These are phyloP conservation scores for Nemurella pictetii DNA, from an alignment of 2,888 invertebrate genomes.

Conservation along the genomic window DNA sequence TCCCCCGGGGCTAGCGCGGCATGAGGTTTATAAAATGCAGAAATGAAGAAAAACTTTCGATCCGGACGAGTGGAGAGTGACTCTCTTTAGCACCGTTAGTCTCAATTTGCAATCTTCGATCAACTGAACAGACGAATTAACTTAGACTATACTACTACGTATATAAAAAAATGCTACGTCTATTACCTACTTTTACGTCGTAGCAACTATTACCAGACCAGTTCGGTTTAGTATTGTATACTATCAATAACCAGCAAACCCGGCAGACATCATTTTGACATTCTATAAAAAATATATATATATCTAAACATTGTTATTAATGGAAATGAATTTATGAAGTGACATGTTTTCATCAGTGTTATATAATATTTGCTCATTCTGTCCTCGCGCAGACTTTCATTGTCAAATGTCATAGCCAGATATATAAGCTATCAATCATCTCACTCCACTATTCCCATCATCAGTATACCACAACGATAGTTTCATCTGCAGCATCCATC, in stretches of 20 bases:
- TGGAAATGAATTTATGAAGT: slow-evolving; percentile 2
- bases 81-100: background rate
- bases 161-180: background rate
- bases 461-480: background rate
- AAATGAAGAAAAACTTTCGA: background rate
- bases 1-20: background rate
- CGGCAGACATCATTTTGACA: background rate
- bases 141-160: no score
- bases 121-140: background rate
- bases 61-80: background rate
- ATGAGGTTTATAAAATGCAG: background rate
- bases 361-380: slow-evolving; percentile 28
- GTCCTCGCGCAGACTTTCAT: slow-evolving; percentile 10
- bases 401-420: slow-evolving; percentile 8
- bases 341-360: slow-evolving; percentile 10
- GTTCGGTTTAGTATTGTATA: background rate
- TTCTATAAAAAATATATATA: background rate
- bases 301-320: slow-evolving; percentile 25
- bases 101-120: background rate
- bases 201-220: background rate
- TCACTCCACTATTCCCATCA: background rate
- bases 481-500: background rate
- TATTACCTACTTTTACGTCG: background rate
- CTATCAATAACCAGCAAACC: background rate
- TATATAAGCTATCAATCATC: slow-evolving; percentile 10